Evolutionary conservation across 92 coral and sea anemone genomes (phyloP), one percentile per base, ranked within the genome.

Genomic region (Parazoanthus darwini): DNA sequence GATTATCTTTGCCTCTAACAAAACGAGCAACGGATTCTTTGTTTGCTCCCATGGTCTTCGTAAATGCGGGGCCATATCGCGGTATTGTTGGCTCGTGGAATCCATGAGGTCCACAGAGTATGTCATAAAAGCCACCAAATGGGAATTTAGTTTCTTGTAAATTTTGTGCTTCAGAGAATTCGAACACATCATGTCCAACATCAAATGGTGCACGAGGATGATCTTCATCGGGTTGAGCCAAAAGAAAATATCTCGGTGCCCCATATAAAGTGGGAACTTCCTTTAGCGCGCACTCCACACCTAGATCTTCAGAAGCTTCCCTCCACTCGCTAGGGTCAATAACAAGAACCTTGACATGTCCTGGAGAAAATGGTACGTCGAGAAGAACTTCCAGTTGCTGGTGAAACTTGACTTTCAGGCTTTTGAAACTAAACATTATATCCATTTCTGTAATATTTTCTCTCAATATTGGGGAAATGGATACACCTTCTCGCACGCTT

Each of bases 121-220:
- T 6, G 72, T 56, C 50, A 42, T 67, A 80, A 6, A 35, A 0
- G 71, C 48, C 84, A 13, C 35, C 23, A 10, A 33, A 29, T 80
- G 72, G 71, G 11, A 15, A 14, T 14, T 6, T 13, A 54, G 4
- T 26, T 11, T 3, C 59, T 13, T 54, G 25, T 23, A 63, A 13
- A 26, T 33, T 44, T 26, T 13, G 58, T 35, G 29, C 48, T 56
- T 80, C 42, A n/a, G 73, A 14, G 16, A 56, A 80, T 36, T 58
- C 85, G 36, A 35, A 80, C 0, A 1, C 6, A 63, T 80, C 20
- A 33, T 5, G 39, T 1, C 72, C 85, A 2, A 56, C 0, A 80
- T 80, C 85, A 80, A 80, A 80, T 20, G 85, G 85, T 37, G 85
- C 85, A 54, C 85, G 71, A 29, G 85, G 73, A 67, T 80, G 70